These are phyloP conservation scores for Palaemon carinicauda DNA, from an alignment of 1,140 invertebrate species.

Conservation along the genomic window DNA sequence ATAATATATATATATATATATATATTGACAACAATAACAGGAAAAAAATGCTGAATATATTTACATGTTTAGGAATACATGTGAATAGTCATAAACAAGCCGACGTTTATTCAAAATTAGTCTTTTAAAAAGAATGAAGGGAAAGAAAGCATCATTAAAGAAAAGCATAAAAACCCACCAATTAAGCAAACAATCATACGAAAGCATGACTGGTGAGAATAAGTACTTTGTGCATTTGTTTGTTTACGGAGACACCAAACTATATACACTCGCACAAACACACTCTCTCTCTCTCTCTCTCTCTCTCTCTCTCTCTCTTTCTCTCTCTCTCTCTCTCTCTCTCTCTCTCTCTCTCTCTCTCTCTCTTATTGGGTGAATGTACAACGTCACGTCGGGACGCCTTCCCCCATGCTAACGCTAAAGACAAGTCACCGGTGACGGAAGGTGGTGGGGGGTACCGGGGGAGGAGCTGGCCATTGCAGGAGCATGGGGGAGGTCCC, in stretches of 20 bases:
- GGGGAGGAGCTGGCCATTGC: background rate
- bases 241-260: background rate
- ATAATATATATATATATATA: too few relatives aligned
- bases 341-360: constrained; percentile 9
- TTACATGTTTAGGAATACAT: too few relatives aligned
- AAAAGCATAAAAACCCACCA: too few relatives aligned
- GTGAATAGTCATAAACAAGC: too few relatives aligned
- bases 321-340: background rate
- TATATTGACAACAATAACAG: too few relatives aligned
- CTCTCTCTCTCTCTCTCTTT: constrained; percentile 13
- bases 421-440: background rate
- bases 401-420: background rate
- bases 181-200: too few relatives aligned
- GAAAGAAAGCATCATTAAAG: too few relatives aligned
- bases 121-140: too few relatives aligned
- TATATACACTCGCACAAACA: background rate
- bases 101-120: too few relatives aligned
- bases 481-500: background rate
- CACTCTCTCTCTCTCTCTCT: background rate
- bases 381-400: too few relatives aligned
- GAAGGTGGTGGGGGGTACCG: background rate
- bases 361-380: background rate
- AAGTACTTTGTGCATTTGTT: background rate
- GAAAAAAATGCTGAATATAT: too few relatives aligned
- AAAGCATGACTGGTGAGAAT: too few relatives aligned